Percentiles rank a stretch among this genome's conserved stretches.
phyloP scores from a whole-genome alignment of 2,113 vertebrate species.

The Neolamprologus toae region DNA sequence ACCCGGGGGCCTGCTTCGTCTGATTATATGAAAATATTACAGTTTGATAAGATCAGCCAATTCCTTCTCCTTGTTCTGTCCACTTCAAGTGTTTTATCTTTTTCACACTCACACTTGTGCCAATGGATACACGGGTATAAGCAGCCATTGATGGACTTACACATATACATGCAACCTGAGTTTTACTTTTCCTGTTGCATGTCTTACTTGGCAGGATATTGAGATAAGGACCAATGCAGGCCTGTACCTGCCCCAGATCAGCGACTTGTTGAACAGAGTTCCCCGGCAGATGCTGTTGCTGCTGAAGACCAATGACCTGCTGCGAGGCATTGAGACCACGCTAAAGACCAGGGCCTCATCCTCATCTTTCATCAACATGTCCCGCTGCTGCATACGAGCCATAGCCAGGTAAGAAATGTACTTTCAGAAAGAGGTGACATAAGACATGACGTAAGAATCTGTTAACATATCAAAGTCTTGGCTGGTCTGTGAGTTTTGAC shows the following conservation, averaged over 20 bases:
- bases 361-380: slow-evolving; percentile 96
- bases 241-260: slow-evolving; percentile 90
- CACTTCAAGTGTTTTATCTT: neutral
- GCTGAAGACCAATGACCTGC: slow-evolving; percentile 94
- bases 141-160: neutral
- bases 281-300: slow-evolving; percentile 94
- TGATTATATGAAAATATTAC: neutral
- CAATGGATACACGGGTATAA: neutral
- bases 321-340: slow-evolving; percentile 87
- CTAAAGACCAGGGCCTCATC: slow-evolving; percentile 83
- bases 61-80: neutral
- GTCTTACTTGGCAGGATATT: slow-evolving; percentile 67
- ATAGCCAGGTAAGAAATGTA: slow-evolving; percentile 71
- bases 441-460: neutral
- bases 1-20: neutral
- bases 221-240: slow-evolving; percentile 87
- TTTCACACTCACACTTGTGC: neutral
- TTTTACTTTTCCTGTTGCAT: neutral
- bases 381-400: slow-evolving; percentile 87
- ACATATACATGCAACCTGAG: neutral
- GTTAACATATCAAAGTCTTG: neutral
- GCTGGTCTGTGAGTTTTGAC: neutral
- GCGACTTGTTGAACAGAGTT: slow-evolving; percentile 83
- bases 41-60: neutral
- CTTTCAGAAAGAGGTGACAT: neutral